Percentiles rank a stretch among this genome's conserved stretches.
Conservation (phyloP, 2,888 invertebrate species). For the Diarsia rubi region DNA sequence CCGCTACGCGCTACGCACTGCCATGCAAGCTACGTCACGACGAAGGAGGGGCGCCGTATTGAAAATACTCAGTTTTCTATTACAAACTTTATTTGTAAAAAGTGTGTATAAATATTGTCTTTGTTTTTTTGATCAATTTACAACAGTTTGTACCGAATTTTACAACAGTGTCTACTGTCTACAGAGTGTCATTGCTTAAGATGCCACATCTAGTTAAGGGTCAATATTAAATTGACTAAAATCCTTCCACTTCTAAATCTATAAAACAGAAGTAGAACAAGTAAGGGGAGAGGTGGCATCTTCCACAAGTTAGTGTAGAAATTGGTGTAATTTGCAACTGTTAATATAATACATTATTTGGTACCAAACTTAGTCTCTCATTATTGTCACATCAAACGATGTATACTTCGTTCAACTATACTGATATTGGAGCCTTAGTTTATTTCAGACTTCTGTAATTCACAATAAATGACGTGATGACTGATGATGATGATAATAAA, state of each 20-base stretch:
- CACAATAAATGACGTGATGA: conserved; percentile 18
- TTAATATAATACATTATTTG: conserved; percentile 57
- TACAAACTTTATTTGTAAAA: conserved; percentile 86
- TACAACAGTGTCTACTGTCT: conserved; percentile 67
- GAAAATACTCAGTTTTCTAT: conserved; percentile 85
- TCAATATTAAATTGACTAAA: conserved; percentile 23
- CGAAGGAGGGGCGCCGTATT: conserved; percentile 78
- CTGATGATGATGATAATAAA: conserved; percentile 27
- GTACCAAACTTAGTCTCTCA: conserved; percentile 50
- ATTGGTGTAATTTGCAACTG: conserved; percentile 68
- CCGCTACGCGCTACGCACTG: conserved; percentile 60
- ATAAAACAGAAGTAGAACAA: conserved; percentile 54
- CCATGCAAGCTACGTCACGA: conserved; percentile 63
- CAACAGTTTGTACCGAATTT: conserved; percentile 69
- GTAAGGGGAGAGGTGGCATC: conserved; percentile 45
- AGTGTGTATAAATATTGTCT: conserved; percentile 83
- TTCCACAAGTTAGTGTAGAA: conserved; percentile 56
- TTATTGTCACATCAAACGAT: conserved; percentile 20
- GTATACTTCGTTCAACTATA: conserved; percentile 32
- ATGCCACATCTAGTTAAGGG: conserved; percentile 42
- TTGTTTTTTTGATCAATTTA: conserved; percentile 68
- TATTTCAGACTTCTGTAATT: conserved; percentile 39
- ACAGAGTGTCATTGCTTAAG: conserved; percentile 57
- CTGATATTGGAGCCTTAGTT: conserved; percentile 43
- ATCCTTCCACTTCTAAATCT: conserved; percentile 42